A percentile compares a stretch with the other conserved stretches of the same genome.
Conservation (phyloP, 2,888 invertebrate species). For the Nomada flava region DNA sequence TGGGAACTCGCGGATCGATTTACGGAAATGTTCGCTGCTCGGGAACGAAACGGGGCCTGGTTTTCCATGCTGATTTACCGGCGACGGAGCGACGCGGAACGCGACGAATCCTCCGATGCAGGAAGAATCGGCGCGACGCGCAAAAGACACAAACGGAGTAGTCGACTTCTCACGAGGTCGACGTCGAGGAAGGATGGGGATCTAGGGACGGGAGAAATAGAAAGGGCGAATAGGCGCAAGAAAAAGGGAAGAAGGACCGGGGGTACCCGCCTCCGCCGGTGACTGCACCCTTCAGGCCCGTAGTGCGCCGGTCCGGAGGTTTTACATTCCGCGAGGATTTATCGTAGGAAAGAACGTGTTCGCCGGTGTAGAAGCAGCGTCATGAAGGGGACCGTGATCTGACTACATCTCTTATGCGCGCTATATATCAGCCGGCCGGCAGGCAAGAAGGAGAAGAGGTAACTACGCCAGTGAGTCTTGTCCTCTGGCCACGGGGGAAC, state of each 20-base stretch:
- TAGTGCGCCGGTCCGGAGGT: constrained; percentile 67
- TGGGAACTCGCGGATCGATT: too few species aligned
- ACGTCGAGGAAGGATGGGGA: constrained; percentile 34
- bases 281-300: constrained; percentile 35
- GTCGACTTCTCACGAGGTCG: constrained; percentile 59
- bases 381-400: constrained; percentile 80
- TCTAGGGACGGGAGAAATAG: constrained; percentile 35
- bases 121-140: constrained; percentile 4
- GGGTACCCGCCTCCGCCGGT: constrained; percentile 39
- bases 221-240: constrained; percentile 21
- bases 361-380: constrained; percentile 79
- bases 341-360: constrained; percentile 82
- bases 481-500: constrained; percentile 38
- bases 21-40: too few species aligned
- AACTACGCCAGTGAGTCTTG: constrained; percentile 48
- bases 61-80: background rate
- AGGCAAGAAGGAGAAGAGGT: constrained; percentile 56
- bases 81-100: background rate
- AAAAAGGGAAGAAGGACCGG: constrained; percentile 25
- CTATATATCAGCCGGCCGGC: constrained; percentile 78
- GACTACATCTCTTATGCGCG: constrained; percentile 80
- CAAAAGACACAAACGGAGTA: constrained; percentile 9
- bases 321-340: constrained; percentile 81
- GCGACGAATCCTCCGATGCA: background rate
- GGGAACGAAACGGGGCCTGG: too few species aligned